Conservation (phyloP, 2,888 invertebrate genomes). For the Troilus luridus region DNA sequence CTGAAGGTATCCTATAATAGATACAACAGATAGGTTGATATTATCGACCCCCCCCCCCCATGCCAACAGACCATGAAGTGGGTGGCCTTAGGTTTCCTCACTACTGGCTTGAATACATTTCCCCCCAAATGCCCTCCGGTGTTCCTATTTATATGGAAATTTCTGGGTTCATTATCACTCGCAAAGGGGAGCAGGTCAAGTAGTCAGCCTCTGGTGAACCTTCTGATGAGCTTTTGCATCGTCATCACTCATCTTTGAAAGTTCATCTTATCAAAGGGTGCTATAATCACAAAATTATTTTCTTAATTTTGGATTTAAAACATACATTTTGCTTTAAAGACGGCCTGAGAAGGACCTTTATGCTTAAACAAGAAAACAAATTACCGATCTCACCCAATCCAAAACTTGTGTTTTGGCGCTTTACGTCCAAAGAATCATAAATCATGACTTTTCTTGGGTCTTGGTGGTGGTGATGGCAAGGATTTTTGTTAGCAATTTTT, state of each 20-base stretch:
- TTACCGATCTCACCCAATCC: too few relatives aligned
- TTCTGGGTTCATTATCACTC: not conserved
- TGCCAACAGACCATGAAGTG: not conserved
- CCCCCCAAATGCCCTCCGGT: not conserved
- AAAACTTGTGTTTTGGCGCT: too few relatives aligned
- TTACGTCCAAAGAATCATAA: too few relatives aligned
- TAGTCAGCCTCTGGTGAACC: not conserved
- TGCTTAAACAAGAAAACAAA: too few relatives aligned
- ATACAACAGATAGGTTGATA: not conserved
- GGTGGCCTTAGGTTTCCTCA: not conserved
- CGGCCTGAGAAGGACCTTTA: too few relatives aligned
- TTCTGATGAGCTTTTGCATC: not conserved
- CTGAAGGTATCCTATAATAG: not conserved
- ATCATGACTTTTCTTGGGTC: too few relatives aligned
- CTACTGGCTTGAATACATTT: constrained; percentile 12
- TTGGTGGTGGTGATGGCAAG: too few relatives aligned
- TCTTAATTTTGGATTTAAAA: not conserved
- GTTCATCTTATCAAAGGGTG: not conserved
- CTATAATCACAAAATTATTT: not conserved
- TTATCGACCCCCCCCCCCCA: not conserved
- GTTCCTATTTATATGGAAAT: constrained; percentile 46
- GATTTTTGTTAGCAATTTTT: too few relatives aligned
- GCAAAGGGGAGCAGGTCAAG: not conserved
- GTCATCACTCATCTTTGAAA: not conserved
- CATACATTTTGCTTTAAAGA: too few relatives aligned